Evolutionary conservation across 2,113 vertebrate species (phyloP).

Genomic region (Poeciliopsis occidentalis): DNA sequence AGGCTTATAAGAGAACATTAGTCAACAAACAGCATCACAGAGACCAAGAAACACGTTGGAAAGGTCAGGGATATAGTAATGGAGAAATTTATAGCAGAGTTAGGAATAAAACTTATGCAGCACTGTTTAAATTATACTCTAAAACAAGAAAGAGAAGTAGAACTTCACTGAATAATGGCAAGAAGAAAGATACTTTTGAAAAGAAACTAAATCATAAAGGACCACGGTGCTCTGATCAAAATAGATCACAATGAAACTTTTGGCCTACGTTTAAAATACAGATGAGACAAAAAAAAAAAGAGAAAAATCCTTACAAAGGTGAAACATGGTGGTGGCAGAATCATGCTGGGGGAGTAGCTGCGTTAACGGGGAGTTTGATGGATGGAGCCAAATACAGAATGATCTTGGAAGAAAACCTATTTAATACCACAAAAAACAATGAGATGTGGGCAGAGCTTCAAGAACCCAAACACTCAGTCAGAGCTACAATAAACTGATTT

Average conservation of each 20-base stretch:
- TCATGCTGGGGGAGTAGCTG: background rate
- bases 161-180: too few species aligned
- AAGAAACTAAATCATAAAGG: background rate
- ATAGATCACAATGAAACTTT: too few species aligned
- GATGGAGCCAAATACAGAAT: background rate
- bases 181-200: too few species aligned
- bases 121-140: too few species aligned
- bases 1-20: background rate
- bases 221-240: background rate
- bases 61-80: background rate
- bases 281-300: too few species aligned
- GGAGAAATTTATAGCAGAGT: too few species aligned
- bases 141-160: too few species aligned
- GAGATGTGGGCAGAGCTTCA: background rate
- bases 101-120: too few species aligned
- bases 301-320: background rate
- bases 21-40: background rate
- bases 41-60: background rate
- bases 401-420: background rate
- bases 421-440: background rate
- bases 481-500: background rate
- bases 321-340: background rate
- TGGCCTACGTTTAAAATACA: too few species aligned
- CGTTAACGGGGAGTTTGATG: background rate
- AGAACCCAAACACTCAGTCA: background rate